Conservation (phyloP, 2,113 vertebrate species). For the Solea solea region DNA sequence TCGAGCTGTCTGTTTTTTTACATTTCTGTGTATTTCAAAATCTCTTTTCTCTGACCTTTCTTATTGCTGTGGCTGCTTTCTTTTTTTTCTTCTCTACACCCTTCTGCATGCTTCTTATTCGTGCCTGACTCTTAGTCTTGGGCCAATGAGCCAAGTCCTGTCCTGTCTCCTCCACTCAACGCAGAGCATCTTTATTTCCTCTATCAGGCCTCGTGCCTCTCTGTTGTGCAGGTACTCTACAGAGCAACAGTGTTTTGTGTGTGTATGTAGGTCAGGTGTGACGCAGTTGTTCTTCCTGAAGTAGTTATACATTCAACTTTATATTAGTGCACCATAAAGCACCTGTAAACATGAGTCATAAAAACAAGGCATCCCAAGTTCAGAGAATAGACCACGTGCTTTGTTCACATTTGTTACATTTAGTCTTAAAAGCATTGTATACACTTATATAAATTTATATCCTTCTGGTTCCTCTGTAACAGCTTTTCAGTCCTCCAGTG, state of each 20-base stretch:
- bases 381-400: too few species aligned
- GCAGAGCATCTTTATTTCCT: conserved; percentile 84
- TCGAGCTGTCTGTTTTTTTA: conserved; percentile 13
- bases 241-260: conserved; percentile 44
- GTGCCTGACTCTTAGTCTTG: conserved; percentile 79
- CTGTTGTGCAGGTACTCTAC: conserved; percentile 71
- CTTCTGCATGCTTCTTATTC: conserved; percentile 69
- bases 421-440: too few species aligned
- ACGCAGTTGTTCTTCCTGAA: conserved; percentile 17
- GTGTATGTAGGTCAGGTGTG: conserved; percentile 24
- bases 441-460: too few species aligned
- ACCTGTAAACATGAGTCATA: too few species aligned
- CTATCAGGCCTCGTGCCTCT: conserved; percentile 80
- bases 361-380: too few species aligned
- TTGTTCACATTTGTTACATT: too few species aligned
- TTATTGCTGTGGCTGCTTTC: conserved; percentile 11
- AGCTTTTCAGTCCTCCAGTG: too few species aligned
- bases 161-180: conserved; percentile 82
- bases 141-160: conserved; percentile 76
- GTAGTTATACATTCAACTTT: not conserved
- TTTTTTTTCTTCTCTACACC: conserved; percentile 10
- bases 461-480: too few species aligned
- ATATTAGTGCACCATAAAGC: too few species aligned
- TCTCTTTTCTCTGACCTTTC: conserved; percentile 15
- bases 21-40: not conserved